Percentiles rank a stretch among this genome's conserved stretches.
phyloP scores from a whole-genome alignment of 2,797 vertebrate species.

The Clamator glandarius region DNA sequence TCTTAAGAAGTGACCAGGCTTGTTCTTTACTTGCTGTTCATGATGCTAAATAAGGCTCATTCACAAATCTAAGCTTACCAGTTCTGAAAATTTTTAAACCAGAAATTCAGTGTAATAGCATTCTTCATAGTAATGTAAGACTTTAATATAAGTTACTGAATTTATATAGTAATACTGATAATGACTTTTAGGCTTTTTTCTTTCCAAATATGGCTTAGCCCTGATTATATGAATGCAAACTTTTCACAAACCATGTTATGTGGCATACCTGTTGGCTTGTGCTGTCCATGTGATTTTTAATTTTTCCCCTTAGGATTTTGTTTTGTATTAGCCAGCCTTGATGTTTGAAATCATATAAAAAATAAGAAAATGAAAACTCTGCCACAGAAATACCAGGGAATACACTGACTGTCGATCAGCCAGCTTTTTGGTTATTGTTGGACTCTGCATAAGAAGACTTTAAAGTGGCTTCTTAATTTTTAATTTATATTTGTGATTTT shows the following conservation, averaged over 20 bases:
- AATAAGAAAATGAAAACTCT: not conserved
- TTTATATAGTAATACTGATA: constrained; percentile 24
- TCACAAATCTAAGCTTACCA: not conserved
- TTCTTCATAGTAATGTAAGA: constrained; percentile 47
- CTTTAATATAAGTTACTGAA: constrained; percentile 28
- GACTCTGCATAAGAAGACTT: not conserved
- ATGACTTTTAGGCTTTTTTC: not conserved
- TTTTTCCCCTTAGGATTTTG: not conserved
- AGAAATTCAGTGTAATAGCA: constrained; percentile 40
- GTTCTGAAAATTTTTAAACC: constrained; percentile 51
- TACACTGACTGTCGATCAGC: not conserved
- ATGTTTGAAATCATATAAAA: not conserved
- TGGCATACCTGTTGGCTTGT: not conserved
- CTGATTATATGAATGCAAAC: not conserved
- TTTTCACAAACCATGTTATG: fast-evolving
- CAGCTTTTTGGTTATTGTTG: not conserved
- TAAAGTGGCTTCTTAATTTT: not conserved
- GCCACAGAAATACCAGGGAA: not conserved
- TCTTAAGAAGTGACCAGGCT: not conserved
- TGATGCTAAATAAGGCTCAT: constrained; percentile 54
- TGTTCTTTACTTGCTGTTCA: not conserved
- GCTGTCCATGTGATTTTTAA: not conserved
- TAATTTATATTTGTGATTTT: not conserved
- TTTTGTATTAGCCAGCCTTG: not conserved
- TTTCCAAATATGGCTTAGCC: not conserved